Evolutionary conservation across 2,888 invertebrate genomes (phyloP).

Genomic region (Stegana nigrithorax): DNA sequence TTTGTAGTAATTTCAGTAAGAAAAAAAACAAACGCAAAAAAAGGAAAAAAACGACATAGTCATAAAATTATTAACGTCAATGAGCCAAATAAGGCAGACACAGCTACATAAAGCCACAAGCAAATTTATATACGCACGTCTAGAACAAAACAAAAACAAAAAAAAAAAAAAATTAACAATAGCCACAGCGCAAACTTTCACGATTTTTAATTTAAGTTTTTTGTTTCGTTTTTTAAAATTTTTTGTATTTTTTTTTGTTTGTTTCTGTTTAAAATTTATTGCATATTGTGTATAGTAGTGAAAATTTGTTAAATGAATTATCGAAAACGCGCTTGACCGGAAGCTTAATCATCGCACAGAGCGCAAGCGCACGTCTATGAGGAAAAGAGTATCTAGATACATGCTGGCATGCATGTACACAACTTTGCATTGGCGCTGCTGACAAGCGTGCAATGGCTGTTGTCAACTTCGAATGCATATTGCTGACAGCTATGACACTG

Average conservation of each 20-base stretch:
- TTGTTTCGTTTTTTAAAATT: constrained; percentile 8
- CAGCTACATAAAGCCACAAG: too few species aligned
- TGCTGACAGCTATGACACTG: neutral
- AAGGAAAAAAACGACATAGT: too few species aligned
- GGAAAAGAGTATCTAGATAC: constrained; percentile 6
- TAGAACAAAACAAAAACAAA: neutral
- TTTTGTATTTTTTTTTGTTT: neutral
- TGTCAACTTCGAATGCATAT: constrained; percentile 5
- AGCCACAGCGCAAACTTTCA: constrained; percentile 24
- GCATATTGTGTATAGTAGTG: neutral
- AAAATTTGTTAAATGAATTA: neutral
- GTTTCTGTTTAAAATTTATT: neutral
- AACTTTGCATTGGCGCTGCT: neutral
- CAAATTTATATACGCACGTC: neutral
- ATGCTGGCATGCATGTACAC: constrained; percentile 1
- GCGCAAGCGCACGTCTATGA: neutral
- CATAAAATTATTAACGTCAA: constrained; percentile 54
- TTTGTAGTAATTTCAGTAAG: constrained; percentile 11
- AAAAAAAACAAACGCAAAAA: constrained; percentile 22
- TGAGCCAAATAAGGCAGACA: constrained; percentile 26
- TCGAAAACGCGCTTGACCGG: constrained; percentile 12
- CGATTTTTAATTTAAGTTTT: constrained; percentile 20
- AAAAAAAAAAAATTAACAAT: neutral
- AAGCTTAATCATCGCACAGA: constrained; percentile 18
- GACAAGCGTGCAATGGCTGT: neutral